phyloP scores from a whole-genome alignment of 1,140 invertebrate species.

The Hyles euphorbiae region DNA sequence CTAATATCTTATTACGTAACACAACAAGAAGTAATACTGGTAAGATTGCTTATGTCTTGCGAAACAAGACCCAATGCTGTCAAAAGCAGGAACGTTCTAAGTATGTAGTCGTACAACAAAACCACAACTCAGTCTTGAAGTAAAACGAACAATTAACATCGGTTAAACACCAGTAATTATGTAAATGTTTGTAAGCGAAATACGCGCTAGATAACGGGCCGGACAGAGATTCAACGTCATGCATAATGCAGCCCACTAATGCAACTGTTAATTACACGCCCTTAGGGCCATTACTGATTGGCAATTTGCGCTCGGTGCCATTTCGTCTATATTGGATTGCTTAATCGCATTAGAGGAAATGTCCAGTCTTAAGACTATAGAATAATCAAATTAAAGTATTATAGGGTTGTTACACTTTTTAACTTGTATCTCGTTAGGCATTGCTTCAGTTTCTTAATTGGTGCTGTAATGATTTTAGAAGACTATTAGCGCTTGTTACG shows the following conservation, averaged over 20 bases:
- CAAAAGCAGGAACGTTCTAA: no score
- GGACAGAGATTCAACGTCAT: conserved; percentile 44
- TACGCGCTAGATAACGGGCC: conserved; percentile 41
- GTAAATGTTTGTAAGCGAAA: conserved; percentile 45
- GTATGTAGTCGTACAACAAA: background rate
- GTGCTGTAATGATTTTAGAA: no score
- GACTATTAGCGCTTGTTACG: no score
- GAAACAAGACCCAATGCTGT: no score
- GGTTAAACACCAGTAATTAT: conserved; percentile 41
- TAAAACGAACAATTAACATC: conserved; percentile 28
- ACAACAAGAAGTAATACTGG: no score
- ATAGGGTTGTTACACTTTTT: background rate
- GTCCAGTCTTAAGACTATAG: conserved; percentile 28
- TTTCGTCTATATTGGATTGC: conserved; percentile 44
- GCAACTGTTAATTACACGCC: conserved; percentile 53
- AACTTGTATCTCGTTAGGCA: no score
- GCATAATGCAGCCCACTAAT: conserved; percentile 60
- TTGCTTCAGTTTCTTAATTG: no score
- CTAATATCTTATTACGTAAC: no score
- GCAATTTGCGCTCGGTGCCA: conserved; percentile 42
- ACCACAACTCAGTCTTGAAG: background rate
- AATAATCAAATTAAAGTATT: conserved; percentile 29
- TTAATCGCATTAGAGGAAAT: conserved; percentile 31
- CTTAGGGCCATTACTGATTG: conserved; percentile 55
- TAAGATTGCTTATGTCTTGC: no score